Conservation (phyloP, 2,113 vertebrate species). For the Cygnus atratus region DNA sequence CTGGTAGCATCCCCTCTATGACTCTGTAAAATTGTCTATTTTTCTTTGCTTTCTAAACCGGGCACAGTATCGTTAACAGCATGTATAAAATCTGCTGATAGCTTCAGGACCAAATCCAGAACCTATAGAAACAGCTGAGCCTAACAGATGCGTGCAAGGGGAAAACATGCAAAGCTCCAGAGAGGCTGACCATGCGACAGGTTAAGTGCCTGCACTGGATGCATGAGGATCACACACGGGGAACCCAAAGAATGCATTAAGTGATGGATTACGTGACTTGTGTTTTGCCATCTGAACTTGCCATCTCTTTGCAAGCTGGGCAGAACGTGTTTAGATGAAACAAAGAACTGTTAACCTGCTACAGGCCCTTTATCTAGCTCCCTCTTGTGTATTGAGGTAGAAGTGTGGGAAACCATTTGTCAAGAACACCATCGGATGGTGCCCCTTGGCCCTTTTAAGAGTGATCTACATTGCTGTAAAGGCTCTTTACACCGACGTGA, state of each 20-base stretch:
- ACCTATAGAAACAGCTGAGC: background rate
- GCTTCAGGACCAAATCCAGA: conserved; percentile 10
- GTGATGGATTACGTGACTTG: background rate
- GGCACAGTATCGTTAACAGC: background rate
- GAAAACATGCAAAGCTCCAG: background rate
- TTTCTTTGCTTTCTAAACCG: conserved; percentile 26
- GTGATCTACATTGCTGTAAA: background rate
- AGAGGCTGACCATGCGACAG: background rate
- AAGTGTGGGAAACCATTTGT: background rate
- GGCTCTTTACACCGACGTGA: background rate
- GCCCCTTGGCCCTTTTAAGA: background rate
- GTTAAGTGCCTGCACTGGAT: background rate
- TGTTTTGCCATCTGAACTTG: background rate
- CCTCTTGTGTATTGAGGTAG: background rate
- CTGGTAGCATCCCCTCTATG: background rate
- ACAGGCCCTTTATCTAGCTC: background rate
- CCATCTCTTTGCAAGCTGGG: background rate
- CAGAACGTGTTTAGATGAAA: background rate
- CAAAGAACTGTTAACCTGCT: background rate
- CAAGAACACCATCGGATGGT: background rate
- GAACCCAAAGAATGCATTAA: background rate
- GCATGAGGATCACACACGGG: background rate
- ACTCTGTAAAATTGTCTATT: background rate
- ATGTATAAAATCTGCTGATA: background rate
- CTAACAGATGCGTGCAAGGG: background rate